Evolutionary conservation across 1,140 invertebrate genomes (phyloP).

Genomic region (Cydia amplana): DNA sequence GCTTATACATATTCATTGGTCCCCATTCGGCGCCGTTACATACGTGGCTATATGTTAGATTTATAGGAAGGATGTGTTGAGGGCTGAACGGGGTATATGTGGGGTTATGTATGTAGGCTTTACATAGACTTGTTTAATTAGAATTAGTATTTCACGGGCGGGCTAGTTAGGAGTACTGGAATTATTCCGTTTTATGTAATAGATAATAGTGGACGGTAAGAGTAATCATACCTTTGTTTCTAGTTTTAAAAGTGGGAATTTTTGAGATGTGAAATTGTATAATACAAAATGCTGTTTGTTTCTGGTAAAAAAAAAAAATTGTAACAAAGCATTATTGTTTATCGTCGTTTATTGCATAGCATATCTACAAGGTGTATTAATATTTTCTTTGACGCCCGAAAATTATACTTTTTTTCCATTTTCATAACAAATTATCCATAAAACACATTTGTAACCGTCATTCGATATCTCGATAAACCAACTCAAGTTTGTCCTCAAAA

Average conservation of each 20-base stretch:
- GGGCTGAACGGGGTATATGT: not conserved
- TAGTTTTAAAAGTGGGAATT: too few species aligned
- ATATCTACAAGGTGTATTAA: too few species aligned
- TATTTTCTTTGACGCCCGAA: too few species aligned
- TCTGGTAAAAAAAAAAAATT: too few species aligned
- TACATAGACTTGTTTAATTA: not conserved
- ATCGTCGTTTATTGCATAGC: too few species aligned
- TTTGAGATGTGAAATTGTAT: too few species aligned
- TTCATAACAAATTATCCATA: not conserved
- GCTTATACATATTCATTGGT: constrained; percentile 75
- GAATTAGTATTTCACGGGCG: not conserved
- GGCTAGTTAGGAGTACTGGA: not conserved
- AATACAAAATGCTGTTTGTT: too few species aligned
- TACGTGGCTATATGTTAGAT: constrained; percentile 20
- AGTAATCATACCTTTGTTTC: not conserved
- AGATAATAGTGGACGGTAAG: not conserved
- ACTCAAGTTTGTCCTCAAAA: constrained; percentile 7
- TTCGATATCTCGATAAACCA: constrained; percentile 8
- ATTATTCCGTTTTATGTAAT: not conserved
- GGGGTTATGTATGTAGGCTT: not conserved
- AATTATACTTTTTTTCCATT: too few species aligned
- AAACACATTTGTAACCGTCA: not conserved
- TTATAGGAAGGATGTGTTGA: constrained; percentile 1
- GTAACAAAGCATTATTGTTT: too few species aligned
- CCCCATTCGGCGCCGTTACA: constrained; percentile 42